phyloP scores from a whole-genome alignment of 2,797 vertebrate genomes.

The Anniella stebbinsi region DNA sequence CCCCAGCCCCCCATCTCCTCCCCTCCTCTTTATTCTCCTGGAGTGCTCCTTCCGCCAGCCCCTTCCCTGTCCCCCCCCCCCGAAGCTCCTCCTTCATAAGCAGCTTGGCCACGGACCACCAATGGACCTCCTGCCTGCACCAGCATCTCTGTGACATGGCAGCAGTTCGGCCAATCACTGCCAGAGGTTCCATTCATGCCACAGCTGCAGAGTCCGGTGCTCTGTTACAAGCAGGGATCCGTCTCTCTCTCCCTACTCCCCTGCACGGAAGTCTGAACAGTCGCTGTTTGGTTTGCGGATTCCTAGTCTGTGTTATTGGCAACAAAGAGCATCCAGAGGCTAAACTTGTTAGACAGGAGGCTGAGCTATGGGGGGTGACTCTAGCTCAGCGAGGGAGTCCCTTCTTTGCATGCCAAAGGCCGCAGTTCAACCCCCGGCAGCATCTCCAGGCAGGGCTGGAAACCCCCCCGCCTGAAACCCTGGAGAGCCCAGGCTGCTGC shows the following conservation, averaged over 20 bases:
- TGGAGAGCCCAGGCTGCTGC: too few relatives aligned
- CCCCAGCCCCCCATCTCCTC: too few relatives aligned
- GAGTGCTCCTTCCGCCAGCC: background rate
- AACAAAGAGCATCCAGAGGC: background rate
- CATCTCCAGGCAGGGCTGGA: too few relatives aligned
- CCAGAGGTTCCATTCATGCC: background rate
- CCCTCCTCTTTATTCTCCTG: background rate
- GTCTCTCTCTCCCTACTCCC: background rate
- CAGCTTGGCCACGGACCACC: background rate
- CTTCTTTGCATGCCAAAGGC: too few relatives aligned
- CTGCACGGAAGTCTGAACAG: background rate
- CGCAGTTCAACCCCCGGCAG: too few relatives aligned
- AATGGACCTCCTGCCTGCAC: background rate
- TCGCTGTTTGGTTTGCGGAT: background rate
- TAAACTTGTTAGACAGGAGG: background rate
- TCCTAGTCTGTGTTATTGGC: background rate
- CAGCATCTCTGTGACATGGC: background rate
- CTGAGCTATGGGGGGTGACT: too few relatives aligned
- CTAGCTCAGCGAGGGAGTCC: too few relatives aligned
- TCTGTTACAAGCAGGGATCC: background rate
- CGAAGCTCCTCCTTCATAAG: background rate
- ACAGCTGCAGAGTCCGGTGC: background rate
- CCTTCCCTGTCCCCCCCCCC: too few relatives aligned
- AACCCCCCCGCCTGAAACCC: too few relatives aligned
- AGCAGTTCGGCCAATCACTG: background rate